These are phyloP conservation scores for Glaucidium brasilianum DNA, from an alignment of 2,113 vertebrate species.

Conservation along the genomic window DNA sequence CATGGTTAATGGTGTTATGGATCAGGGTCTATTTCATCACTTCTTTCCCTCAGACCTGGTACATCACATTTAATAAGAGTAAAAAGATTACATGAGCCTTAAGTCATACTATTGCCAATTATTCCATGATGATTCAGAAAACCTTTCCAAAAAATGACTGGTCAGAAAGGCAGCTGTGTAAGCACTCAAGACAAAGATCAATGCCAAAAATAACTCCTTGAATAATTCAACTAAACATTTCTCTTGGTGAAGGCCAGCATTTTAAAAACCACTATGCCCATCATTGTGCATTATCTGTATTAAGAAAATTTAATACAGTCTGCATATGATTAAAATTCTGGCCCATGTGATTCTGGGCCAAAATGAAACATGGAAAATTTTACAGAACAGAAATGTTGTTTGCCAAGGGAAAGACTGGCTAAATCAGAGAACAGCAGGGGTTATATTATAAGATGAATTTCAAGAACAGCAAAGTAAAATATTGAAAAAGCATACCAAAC, in stretches of 20 bases:
- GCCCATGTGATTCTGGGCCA: background rate
- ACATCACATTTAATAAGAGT: slow-evolving; percentile 5
- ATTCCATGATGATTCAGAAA: background rate
- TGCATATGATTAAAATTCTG: background rate
- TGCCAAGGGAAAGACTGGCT: slow-evolving; percentile 14
- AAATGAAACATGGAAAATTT: slow-evolving; percentile 39
- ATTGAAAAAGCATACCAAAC: slow-evolving; percentile 80
- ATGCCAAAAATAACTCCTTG: slow-evolving; percentile 28
- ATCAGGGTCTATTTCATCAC: background rate
- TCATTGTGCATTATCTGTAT: background rate
- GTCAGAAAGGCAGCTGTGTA: slow-evolving; percentile 47
- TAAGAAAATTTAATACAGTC: background rate
- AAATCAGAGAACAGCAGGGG: background rate
- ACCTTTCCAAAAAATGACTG: background rate
- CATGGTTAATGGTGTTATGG: background rate
- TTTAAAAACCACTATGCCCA: background rate
- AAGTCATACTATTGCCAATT: background rate
- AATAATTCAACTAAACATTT: background rate
- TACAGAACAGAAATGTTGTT: background rate
- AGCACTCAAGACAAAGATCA: background rate
- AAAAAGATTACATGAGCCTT: background rate
- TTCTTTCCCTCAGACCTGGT: background rate
- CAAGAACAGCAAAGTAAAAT: background rate
- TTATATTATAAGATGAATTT: background rate
- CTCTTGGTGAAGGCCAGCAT: background rate